phyloP scores from a whole-genome alignment of 2,888 invertebrate genomes.

The Sarcophaga carnaria region DNA sequence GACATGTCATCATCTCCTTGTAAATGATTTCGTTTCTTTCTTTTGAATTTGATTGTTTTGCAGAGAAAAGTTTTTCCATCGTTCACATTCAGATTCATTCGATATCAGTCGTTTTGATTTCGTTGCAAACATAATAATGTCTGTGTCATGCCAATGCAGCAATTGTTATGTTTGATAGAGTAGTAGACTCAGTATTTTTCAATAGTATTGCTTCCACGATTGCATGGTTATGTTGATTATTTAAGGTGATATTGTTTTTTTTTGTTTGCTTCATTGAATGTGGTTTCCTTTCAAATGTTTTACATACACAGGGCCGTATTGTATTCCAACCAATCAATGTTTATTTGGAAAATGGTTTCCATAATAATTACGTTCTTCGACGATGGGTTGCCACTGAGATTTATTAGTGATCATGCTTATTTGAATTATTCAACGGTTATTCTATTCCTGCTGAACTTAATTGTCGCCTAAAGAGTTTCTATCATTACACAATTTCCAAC shows the following conservation, averaged over 20 bases:
- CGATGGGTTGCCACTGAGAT: too few species aligned
- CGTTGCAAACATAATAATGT: conserved; percentile 3
- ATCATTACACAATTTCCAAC: too few species aligned
- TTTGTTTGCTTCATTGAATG: conserved; percentile 13
- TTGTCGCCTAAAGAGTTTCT: too few species aligned
- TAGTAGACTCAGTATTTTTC: too few species aligned
- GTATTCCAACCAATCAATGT: conserved; percentile 18
- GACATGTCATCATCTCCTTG: conserved; percentile 50
- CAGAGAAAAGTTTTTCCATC: conserved; percentile 37
- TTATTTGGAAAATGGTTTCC: not conserved
- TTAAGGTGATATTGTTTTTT: conserved; percentile 13
- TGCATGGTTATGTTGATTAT: conserved; percentile 37
- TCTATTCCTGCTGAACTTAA: too few species aligned
- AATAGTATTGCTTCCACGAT: conserved; percentile 6
- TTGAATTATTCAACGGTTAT: too few species aligned
- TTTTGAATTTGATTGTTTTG: conserved; percentile 27
- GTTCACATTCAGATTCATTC: conserved; percentile 1
- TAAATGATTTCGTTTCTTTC: not conserved
- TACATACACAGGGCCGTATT: not conserved
- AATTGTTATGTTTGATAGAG: too few species aligned
- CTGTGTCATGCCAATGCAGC: too few species aligned
- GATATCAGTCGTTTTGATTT: conserved; percentile 11
- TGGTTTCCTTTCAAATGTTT: conserved; percentile 36
- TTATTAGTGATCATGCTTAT: too few species aligned
- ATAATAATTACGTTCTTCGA: too few species aligned